Conservation (phyloP, 2,888 invertebrate species). For the Hemaris fuciformis region DNA sequence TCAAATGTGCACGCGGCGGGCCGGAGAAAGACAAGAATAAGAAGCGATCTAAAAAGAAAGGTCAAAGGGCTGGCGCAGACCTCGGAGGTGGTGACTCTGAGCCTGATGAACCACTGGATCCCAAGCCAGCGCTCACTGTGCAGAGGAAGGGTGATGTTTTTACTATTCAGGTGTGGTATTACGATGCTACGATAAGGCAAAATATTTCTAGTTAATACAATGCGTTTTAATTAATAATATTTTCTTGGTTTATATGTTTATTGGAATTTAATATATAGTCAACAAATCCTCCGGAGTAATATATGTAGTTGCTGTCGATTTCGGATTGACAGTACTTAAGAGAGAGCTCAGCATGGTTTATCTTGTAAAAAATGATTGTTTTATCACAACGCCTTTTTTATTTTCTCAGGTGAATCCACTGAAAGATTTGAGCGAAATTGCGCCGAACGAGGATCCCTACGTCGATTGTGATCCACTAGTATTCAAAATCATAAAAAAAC, state of each 20-base stretch:
- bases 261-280: too few species aligned
- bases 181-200: neutral
- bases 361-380: too few species aligned
- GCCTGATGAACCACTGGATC: constrained; percentile 73
- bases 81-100: constrained; percentile 67
- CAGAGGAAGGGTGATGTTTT: constrained; percentile 85
- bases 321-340: too few species aligned
- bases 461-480: constrained; percentile 85
- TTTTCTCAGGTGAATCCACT: constrained; percentile 81
- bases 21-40: constrained; percentile 63
- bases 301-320: too few species aligned
- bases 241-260: too few species aligned
- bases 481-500: constrained; percentile 84
- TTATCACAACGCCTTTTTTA: neutral
- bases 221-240: neutral
- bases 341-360: too few species aligned
- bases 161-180: constrained; percentile 75
- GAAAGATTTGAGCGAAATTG: constrained; percentile 81
- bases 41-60: constrained; percentile 61
- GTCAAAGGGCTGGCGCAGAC: constrained; percentile 40
- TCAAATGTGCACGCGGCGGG: constrained; percentile 63
- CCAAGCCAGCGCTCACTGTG: constrained; percentile 84
- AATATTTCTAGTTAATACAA: neutral
- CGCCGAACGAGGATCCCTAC: constrained; percentile 84
- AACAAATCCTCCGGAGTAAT: too few species aligned